Conservation (phyloP, 2,797 vertebrate genomes). For the Coranthus polyacanthus region DNA sequence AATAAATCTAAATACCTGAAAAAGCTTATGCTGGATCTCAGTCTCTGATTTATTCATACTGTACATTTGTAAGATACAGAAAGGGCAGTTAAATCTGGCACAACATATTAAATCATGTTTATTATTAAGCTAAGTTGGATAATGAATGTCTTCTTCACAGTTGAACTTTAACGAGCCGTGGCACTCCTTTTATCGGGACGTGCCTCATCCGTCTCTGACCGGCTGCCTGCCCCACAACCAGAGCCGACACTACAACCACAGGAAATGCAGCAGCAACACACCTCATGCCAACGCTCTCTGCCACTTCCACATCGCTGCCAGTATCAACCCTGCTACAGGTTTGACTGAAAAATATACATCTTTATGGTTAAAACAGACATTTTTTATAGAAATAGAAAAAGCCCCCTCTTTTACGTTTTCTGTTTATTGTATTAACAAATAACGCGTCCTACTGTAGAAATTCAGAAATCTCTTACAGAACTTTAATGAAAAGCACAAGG, state of each 20-base stretch:
- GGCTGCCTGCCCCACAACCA: slow-evolving; percentile 90
- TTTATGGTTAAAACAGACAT: too few relatives aligned
- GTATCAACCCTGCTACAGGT: slow-evolving; percentile 99
- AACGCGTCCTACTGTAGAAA: too few relatives aligned
- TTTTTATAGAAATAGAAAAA: too few relatives aligned
- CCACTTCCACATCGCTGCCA: slow-evolving; percentile 99
- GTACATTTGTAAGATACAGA: too few relatives aligned
- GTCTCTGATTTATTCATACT: too few relatives aligned
- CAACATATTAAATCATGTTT: background rate
- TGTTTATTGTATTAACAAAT: too few relatives aligned
- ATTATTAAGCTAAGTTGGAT: background rate
- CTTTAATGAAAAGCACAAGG: too few relatives aligned
- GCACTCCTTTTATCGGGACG: slow-evolving; percentile 79
- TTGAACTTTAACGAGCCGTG: slow-evolving; percentile 88
- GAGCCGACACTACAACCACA: slow-evolving; percentile 90
- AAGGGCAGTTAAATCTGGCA: too few relatives aligned
- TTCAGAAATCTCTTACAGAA: too few relatives aligned
- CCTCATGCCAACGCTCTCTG: slow-evolving; percentile 94
- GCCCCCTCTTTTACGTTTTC: too few relatives aligned
- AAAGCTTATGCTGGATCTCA: background rate
- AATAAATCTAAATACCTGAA: too few relatives aligned
- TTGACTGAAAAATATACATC: slow-evolving; percentile 11
- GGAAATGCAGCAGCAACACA: slow-evolving; percentile 72
- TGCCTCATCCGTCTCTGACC: slow-evolving; percentile 88
- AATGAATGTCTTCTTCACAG: slow-evolving; percentile 68